Percentiles rank a stretch among this genome's conserved stretches.
Evolutionary conservation across 2,797 vertebrate genomes (phyloP).

Genomic region (Arctocebus calabarensis): DNA sequence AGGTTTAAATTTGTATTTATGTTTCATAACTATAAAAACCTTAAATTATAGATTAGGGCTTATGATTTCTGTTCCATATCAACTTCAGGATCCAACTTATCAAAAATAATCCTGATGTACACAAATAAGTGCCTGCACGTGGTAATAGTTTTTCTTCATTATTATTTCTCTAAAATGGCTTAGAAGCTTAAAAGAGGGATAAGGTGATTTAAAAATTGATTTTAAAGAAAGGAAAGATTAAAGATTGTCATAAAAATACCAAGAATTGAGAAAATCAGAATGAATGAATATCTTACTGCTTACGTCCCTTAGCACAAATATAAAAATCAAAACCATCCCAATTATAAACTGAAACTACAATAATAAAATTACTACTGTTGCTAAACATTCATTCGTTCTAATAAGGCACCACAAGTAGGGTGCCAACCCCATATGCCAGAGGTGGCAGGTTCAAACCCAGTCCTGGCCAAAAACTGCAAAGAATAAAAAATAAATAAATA

Average conservation of each 20-base stretch:
- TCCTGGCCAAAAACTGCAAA: too few relatives aligned
- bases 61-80: background rate
- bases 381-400: background rate
- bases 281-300: background rate
- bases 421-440: too few relatives aligned
- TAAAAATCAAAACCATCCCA: constrained; percentile 1
- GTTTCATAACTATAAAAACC: background rate
- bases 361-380: background rate
- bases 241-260: background rate
- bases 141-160: background rate
- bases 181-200: background rate
- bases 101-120: background rate
- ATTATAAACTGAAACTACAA: background rate
- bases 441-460: too few relatives aligned
- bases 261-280: background rate
- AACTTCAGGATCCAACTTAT: background rate
- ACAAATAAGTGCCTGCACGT: background rate
- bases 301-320: background rate
- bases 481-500: too few relatives aligned
- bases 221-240: constrained; percentile 6
- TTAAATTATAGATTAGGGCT: background rate
- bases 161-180: background rate
- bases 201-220: background rate
- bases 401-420: background rate
- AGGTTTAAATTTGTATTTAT: background rate